Evolutionary conservation across 2,888 invertebrate species (phyloP).

Genomic region (Lamellibrachia columna): DNA sequence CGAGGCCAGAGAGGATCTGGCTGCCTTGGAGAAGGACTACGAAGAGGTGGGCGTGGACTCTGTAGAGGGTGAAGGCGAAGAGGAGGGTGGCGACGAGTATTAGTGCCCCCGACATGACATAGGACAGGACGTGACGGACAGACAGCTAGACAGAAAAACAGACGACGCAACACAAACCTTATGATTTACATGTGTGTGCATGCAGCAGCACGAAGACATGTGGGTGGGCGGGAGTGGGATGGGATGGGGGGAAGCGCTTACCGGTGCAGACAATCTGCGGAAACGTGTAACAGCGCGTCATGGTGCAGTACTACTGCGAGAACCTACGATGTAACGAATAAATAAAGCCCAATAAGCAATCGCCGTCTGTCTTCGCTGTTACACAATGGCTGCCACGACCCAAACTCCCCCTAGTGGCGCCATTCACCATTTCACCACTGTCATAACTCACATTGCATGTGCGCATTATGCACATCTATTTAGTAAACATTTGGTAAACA

Average conservation of each 20-base stretch:
- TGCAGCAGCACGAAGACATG: neutral
- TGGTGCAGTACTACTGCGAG: neutral
- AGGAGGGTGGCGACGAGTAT: conserved; percentile 27
- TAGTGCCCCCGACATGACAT: neutral
- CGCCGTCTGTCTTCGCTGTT: neutral
- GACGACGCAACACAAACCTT: neutral
- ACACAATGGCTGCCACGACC: neutral
- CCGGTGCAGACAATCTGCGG: neutral
- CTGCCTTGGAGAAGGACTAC: conserved; percentile 57
- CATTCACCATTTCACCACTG: no score
- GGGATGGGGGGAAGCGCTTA: neutral
- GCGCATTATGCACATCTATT: no score
- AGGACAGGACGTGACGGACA: neutral
- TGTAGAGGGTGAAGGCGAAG: conserved; percentile 46
- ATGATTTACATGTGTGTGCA: neutral
- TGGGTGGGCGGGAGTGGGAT: neutral
- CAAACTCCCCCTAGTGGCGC: no score
- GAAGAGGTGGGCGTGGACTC: conserved; percentile 58
- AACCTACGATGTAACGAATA: conserved; percentile 11
- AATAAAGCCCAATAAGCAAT: conserved; percentile 11
- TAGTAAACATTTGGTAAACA: no score
- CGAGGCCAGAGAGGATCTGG: conserved; percentile 86
- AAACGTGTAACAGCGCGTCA: neutral
- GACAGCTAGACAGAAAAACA: neutral
- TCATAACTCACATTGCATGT: no score